Conservation (phyloP, 2,797 vertebrate species). For the Amblyraja radiata region DNA sequence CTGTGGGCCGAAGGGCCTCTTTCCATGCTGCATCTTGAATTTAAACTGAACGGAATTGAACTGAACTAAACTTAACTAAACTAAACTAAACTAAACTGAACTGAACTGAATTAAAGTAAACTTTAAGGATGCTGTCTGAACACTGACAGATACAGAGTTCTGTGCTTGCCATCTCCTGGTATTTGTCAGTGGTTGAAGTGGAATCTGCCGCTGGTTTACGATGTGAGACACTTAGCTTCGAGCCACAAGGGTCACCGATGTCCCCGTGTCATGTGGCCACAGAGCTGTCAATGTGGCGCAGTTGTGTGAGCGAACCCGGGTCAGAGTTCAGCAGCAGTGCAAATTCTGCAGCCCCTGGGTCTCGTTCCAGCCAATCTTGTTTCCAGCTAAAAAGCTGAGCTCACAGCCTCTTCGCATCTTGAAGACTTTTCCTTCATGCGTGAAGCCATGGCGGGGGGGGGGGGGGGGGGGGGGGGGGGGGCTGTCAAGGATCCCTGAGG, state of each 20-base stretch:
- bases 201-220: background rate
- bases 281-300: background rate
- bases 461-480: too few species aligned
- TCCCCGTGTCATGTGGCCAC: background rate
- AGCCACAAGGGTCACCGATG: background rate
- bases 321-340: slow-evolving; percentile 14
- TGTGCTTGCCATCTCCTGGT: too few species aligned
- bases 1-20: too few species aligned
- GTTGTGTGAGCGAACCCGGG: background rate
- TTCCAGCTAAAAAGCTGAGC: background rate
- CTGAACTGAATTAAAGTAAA: too few species aligned
- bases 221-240: background rate
- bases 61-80: too few species aligned
- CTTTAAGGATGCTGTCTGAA: too few species aligned
- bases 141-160: too few species aligned
- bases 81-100: too few species aligned
- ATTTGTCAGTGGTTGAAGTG: background rate
- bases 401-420: background rate
- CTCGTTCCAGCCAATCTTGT: background rate
- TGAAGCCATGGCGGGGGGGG: background rate
- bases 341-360: background rate
- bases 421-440: background rate
- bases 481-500: background rate
- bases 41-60: too few species aligned
- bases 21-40: too few species aligned